Evolutionary conservation across 2,797 vertebrate genomes (phyloP), one percentile per base, ranked within the genome.

Genomic region (Macropodus opercularis): DNA sequence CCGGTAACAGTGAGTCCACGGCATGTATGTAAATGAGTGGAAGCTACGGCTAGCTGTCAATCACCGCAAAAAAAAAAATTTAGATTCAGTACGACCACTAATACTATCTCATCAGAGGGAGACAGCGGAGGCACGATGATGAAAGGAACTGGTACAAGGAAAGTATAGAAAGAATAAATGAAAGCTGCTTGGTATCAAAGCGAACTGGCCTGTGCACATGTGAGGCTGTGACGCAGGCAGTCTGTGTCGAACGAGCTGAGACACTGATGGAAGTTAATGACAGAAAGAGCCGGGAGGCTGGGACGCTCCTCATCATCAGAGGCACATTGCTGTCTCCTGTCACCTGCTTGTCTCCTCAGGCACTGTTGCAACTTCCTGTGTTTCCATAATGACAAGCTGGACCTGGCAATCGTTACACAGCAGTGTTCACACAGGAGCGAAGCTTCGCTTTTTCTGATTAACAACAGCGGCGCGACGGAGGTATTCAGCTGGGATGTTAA

Each of bases 61-160:
- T 93, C 92, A 90, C n/a, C n/a, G 19, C 14, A 23, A 84, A 86
- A 87, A 83, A 57, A 89, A 86, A 75, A 79, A 72, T 80, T 82
- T 18, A 69, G 80, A 83, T 59, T 78, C 56, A 49, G 69, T 68
- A 72, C 11, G 42, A 48, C 46, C 24, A 58, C 71, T 90, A 91
- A 90, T 90, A 87, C 90, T 78, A 86, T 63, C 58, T 62, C 51
- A 56, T 75, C 63, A 41, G 72, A 75, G 63, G 73, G 62, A 78
- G 24, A 63, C 21, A 63, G 54, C 2, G 27, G 34, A 48, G 60
- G 39, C 43, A 49, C 12, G 53, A 27, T 63, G 63, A 78, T 56
- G 72, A 71, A 74, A 71, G 79, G 64, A 80, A 15, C 47, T 12
- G 31, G 48, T 19, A 39, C 60, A 42, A 58, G 47, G 50, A 40